Evolutionary conservation across 1,140 invertebrate species (phyloP).

Genomic region (Dreissena polymorpha): DNA sequence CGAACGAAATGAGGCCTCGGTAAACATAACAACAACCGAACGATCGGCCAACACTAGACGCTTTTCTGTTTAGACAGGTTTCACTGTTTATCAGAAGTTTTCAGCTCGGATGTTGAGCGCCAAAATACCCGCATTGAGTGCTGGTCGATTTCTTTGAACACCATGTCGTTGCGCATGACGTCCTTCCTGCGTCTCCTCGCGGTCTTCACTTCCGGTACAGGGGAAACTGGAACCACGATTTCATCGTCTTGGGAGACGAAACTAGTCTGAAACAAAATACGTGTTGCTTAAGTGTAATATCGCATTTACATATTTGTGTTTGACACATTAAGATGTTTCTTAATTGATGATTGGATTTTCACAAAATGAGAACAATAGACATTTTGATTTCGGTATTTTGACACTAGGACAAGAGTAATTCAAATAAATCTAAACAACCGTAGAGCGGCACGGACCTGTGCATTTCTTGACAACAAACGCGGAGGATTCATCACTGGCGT

Average conservation of each 20-base stretch:
- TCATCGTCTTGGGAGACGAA: background rate
- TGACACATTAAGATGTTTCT: background rate
- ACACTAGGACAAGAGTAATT: background rate
- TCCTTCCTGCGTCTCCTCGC: constrained; percentile 20
- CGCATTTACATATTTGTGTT: background rate
- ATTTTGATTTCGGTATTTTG: background rate
- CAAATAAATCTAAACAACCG: no score
- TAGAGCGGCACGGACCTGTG: no score
- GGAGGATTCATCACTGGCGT: no score
- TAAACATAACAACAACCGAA: no score
- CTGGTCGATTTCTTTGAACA: constrained; percentile 31
- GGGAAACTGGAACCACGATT: constrained; percentile 3
- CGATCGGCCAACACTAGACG: no score
- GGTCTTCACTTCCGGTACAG: background rate
- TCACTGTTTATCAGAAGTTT: no score
- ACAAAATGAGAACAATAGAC: background rate
- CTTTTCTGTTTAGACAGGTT: no score
- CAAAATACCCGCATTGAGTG: constrained; percentile 29
- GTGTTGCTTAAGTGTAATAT: background rate
- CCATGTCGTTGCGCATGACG: constrained; percentile 22
- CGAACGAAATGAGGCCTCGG: no score
- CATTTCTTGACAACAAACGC: no score
- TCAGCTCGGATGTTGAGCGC: no score
- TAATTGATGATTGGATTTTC: background rate
- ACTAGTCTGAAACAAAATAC: background rate